Evolutionary conservation across 2,888 invertebrate genomes (phyloP), one percentile per base, ranked within the genome.

Genomic region (Troides helena): DNA sequence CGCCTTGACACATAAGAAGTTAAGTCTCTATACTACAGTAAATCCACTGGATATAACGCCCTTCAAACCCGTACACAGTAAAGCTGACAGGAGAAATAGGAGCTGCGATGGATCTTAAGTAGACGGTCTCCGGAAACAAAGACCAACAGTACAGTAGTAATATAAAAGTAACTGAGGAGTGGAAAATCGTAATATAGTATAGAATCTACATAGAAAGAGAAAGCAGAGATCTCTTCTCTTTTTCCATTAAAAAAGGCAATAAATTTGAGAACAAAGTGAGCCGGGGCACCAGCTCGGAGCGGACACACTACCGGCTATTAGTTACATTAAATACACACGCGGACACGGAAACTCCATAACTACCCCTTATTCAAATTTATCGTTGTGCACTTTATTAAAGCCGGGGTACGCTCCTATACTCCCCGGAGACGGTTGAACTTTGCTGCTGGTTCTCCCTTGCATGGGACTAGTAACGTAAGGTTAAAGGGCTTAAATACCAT

Each of bases 291-390:
- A 7, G 56, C n/a, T 6, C 56, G 50, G 7, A 7, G 30, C 30
- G 50, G 18, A 12, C 50, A 50, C 50, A 56, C 56, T 56, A n/a
- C 18, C n/a, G 14, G 67, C 83, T 82, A 84, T 86, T 86, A 83
- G 80, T 80, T 77, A 78, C 80, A 83, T 83, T 85, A 84, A 30
- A 81, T 80, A 86, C 84, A 81, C 76, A 77, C 78, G 83, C 82
- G 82, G 84, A 87, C 89, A 87, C 84, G 86, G 80, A 81, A 87
- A 87, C 85, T 84, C 85, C 88, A 88, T 87, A 89, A 90, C 90
- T 88, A 90, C 87, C 83, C 83, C 86, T 89, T 91, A 90, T 91
- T 90, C 81, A 89, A 89, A 91, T 90, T 90, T 92, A 91, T 88
- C 82, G 85, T 87, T 77, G 78, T 81, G 80, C 85, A 84, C 87